Conservation (phyloP, 2,888 invertebrate genomes). For the Pterostichus niger region DNA sequence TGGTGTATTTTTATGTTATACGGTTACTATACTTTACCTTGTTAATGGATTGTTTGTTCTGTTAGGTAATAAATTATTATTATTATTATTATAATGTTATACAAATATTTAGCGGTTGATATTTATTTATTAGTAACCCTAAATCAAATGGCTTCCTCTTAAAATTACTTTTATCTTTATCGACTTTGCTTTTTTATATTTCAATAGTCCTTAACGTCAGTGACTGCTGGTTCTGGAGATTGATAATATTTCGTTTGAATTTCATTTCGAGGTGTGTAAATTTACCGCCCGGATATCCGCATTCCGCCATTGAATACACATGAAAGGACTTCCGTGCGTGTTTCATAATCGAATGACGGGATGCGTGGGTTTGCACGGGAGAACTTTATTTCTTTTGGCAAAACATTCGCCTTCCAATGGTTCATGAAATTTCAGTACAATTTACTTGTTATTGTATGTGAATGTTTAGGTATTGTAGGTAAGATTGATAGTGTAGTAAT, state of each 20-base stretch:
- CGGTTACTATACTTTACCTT: too few relatives aligned
- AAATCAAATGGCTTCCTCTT: constrained; percentile 12
- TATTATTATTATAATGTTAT: too few relatives aligned
- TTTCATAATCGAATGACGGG: constrained; percentile 51
- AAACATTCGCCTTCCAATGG: too few relatives aligned
- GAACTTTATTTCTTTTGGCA: not conserved
- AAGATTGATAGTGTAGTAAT: too few relatives aligned
- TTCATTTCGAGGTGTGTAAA: not conserved
- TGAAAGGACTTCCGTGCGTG: constrained; percentile 1
- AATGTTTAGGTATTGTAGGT: too few relatives aligned
- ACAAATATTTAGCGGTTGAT: not conserved
- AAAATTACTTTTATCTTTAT: constrained; percentile 22
- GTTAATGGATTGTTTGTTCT: too few relatives aligned
- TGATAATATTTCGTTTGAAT: constrained; percentile 24
- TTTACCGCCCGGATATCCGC: too few relatives aligned
- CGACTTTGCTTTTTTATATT: constrained; percentile 8
- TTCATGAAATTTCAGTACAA: too few relatives aligned
- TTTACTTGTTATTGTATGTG: too few relatives aligned
- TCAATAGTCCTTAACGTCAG: constrained; percentile 28
- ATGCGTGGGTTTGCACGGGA: constrained; percentile 53
- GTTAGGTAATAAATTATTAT: too few relatives aligned
- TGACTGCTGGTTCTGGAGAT: not conserved
- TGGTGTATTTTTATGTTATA: too few relatives aligned
- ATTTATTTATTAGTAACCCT: not conserved
- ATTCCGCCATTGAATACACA: not conserved